Base-by-base conservation (phyloP, 2,888 invertebrate species). In the Pilophorus perplexus region DNA sequence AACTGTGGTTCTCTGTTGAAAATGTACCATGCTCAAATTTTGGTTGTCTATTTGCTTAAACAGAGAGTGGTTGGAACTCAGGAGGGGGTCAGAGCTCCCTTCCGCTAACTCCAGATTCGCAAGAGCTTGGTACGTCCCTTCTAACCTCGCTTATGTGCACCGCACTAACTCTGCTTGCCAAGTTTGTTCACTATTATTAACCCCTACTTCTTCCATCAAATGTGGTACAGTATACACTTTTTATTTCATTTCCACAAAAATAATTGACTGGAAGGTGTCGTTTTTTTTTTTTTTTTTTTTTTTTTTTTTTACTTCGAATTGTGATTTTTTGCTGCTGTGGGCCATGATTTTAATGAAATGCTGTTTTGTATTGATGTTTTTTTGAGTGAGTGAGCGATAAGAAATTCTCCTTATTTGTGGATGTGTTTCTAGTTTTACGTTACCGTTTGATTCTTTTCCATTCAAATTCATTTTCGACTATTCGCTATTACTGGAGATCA, bases 91-190 rank as follows among this genome's bases (percentile, higher is more conserved):
- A 54, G 62, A 62, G 62, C 55, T 62, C 66, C 66, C 66, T 68
- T 55, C 64, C 68, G 54, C 66, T 66, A 55, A 68, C 66, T 50
- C 68, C 66, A 66, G 68, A 68, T 44, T 48, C 68, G 55, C 66
- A 68, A 66, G 68, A 68, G 65, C 66, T 68, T 62, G 68, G 68
- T 68, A 68, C 64, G 68, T 68, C 48, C 59, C 62, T 46, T 48
- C 62, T 62, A 62, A 62, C 62, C 62, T 46, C 38, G 46, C 62
- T 62, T 62, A 23, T 28, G 14, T 46, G 62, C 62, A 62, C 48
- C 44, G 62, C 62, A 62, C 55, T 55, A 55, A 55, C 38, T 55
- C 55, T 16, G 55, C 55, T 55, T 55, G 55, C 20, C 55, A 38
- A 52, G 55, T 55, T 55, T 55, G 38, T 38, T 55, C 55, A 55